Base-by-base conservation (phyloP, 1,140 invertebrate species). In the Heliconius hewitsoni region DNA sequence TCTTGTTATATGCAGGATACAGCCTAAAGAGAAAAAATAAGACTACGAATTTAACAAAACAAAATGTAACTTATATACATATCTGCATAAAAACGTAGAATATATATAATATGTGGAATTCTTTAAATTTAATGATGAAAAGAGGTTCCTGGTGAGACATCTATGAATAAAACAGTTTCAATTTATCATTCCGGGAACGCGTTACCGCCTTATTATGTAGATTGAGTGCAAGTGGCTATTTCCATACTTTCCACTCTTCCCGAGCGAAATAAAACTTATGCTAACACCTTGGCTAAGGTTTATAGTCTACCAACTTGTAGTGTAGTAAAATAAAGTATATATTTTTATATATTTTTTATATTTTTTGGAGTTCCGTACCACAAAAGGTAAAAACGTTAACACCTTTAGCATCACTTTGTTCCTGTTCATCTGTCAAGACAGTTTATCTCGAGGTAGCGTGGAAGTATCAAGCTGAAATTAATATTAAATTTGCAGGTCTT, bases 221-320 rank as follows among this genome's bases (percentile, higher is more conserved):
- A 83, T 83, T 83, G 82, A 79, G 82, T 83, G 82, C 82, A 83
- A 83, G 82, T 83, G 79, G 82, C 79, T 57, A 83, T 81, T 83
- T 81, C 82, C 82, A 83, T 83, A 83, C 79, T 83, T 81, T 81
- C 71, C 82, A 81, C 73, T 78, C 71, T 81, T 76, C 76, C 79
- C 71, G 16, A 76, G 78, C 79, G 76, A 83, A 81, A 83, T 81
- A 82, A 78, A 83, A 81, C 79, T 81, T 83, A 81, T 83, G 78
- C 77, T 79, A 81, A 78, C 78, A 74, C 78, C 81, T 71, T 79
- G 71, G 71, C 77, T 77, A 23, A 71, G 50, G 70, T 50, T 60
- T n/a, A 16, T n/a, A n/a, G 46, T 71, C 46, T 70, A 77, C 18
- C 30, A 16, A 66, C 23, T 66, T 66, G 60, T 66, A 23, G 60